Conservation (phyloP, 2,797 vertebrate species). For the Pseudocheirus occidentalis region DNA sequence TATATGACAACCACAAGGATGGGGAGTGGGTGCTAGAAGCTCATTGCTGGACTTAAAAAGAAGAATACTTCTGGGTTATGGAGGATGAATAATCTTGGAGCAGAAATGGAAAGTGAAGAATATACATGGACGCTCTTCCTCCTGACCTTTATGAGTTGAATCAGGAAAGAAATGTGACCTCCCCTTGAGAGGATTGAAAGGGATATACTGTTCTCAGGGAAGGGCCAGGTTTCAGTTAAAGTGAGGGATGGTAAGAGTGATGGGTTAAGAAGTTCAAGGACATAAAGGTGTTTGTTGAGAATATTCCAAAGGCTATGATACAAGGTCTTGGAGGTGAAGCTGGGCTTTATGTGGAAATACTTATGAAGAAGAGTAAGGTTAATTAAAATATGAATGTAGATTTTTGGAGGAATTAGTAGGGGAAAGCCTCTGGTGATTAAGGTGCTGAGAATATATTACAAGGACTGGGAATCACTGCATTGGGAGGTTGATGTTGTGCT, state of each 20-base stretch:
- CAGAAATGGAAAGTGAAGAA: background rate
- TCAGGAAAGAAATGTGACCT: background rate
- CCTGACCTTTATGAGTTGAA: background rate
- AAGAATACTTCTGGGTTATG: background rate
- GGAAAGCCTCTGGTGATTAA: background rate
- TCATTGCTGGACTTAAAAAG: background rate
- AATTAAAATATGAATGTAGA: background rate
- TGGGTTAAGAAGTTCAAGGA: background rate
- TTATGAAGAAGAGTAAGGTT: background rate
- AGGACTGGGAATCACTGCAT: background rate
- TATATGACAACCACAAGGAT: background rate
- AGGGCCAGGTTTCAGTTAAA: background rate
- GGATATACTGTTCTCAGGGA: background rate
- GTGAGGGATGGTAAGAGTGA: background rate
- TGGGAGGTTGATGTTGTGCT: background rate
- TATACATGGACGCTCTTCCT: background rate
- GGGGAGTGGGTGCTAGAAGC: background rate
- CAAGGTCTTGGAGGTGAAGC: background rate
- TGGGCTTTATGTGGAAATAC: background rate
- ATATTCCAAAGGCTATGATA: background rate
- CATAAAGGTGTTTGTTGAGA: background rate
- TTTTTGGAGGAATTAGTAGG: background rate
- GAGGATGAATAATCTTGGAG: background rate
- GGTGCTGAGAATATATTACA: too few relatives aligned
- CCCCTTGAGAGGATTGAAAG: background rate